A percentile compares a stretch with the other conserved stretches of the same genome.
Conservation (phyloP, 2,888 invertebrate species). For the Dyspetes luteomarginatus region DNA sequence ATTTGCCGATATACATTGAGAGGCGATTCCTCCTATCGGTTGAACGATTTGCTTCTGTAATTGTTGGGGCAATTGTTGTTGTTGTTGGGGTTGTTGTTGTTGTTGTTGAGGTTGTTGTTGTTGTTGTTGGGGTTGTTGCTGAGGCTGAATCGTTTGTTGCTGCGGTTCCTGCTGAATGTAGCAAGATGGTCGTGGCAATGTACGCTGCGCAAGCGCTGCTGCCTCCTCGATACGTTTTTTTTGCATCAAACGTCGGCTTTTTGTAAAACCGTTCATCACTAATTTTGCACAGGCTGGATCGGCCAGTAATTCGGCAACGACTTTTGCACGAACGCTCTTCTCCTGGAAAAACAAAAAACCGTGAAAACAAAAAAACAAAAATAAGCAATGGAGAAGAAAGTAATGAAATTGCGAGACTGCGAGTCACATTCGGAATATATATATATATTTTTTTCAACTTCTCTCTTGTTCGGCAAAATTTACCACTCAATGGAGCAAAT, state of each 20-base stretch:
- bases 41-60: slow-evolving; percentile 56
- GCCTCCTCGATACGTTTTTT: slow-evolving; percentile 60
- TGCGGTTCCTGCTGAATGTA: slow-evolving; percentile 54
- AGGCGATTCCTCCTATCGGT: slow-evolving; percentile 49
- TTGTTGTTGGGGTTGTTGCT: slow-evolving; percentile 58
- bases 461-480: not conserved
- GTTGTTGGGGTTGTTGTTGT: slow-evolving; percentile 65
- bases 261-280: slow-evolving; percentile 63
- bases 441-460: too few species aligned
- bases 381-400: too few species aligned
- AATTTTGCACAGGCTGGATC: slow-evolving; percentile 60
- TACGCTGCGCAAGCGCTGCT: slow-evolving; percentile 51
- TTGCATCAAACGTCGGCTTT: slow-evolving; percentile 60
- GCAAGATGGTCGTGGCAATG: slow-evolving; percentile 43
- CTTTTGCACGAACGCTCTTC: slow-evolving; percentile 63
- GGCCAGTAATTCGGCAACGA: slow-evolving; percentile 62
- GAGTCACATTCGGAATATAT: too few species aligned
- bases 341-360: too few species aligned
- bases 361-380: too few species aligned
- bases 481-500: not conserved
- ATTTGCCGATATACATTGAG: slow-evolving; percentile 76
- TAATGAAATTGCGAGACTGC: too few species aligned
- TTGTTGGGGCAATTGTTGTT: slow-evolving; percentile 74
- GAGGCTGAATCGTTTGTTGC: slow-evolving; percentile 53
- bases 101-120: slow-evolving; percentile 39